Evolutionary conservation across 2,797 vertebrate species (phyloP).

Genomic region (Sternotherus odoratus): DNA sequence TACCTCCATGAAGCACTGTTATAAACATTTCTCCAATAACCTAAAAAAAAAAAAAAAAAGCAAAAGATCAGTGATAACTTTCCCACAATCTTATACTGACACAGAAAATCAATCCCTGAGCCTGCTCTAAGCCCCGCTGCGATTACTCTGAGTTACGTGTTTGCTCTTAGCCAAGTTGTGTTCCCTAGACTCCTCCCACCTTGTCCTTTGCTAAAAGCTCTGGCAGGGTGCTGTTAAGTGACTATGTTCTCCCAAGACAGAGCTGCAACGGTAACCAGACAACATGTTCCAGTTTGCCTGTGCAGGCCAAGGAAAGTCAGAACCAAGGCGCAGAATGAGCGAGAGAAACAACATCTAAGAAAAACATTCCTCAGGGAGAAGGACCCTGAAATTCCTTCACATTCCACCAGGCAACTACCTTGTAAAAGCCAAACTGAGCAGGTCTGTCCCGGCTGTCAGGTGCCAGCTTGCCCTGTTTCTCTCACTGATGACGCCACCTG

Average conservation of each 20-base stretch:
- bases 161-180: background rate
- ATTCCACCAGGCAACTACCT: background rate
- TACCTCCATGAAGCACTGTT: constrained; percentile 16
- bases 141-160: background rate
- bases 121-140: background rate
- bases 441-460: background rate
- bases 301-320: rapidly evolving
- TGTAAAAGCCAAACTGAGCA: background rate
- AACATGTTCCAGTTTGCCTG: rapidly evolving
- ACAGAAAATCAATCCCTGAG: background rate
- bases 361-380: background rate
- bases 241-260: background rate
- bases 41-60: background rate
- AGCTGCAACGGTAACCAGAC: background rate
- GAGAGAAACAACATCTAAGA: background rate
- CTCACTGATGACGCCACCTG: background rate
- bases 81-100: background rate
- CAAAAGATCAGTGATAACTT: background rate
- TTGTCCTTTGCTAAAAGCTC: background rate
- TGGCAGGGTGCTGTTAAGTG: background rate
- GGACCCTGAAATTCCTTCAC: background rate
- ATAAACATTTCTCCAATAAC: constrained; percentile 15
- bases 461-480: background rate
- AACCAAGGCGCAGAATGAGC: rapidly evolving
- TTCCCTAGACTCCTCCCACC: background rate